Base-by-base conservation (phyloP, 2,797 vertebrate species). In the Euphonia xanthogaster region DNA sequence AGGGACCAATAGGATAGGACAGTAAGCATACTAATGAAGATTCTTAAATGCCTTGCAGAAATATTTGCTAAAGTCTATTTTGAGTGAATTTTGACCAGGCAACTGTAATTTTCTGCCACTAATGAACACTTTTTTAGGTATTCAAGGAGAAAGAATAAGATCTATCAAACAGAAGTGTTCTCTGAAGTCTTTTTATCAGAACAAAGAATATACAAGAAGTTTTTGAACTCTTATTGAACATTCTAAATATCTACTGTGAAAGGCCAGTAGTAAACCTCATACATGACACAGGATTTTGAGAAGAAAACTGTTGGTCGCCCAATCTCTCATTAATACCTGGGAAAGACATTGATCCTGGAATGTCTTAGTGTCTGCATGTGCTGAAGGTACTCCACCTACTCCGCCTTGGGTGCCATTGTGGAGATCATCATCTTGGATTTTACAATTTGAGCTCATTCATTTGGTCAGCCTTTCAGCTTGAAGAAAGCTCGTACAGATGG, bases 301-400 rank as follows among this genome's bases (percentile, higher is more conserved):
- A 53, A 53, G 47, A n/a, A 20, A 53, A 10, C 11, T 18, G 3
- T 60, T 55, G 37, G 28, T 68, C 14, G 15, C 31, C 7, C 51
- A 51, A 0, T 57, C 54, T 68, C 16, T 67, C 13, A 10, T 16
- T 44, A 74, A 12, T 42, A 24, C 6, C 7, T 22, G 12, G 42
- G 12, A 40, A 55, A 19, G 20, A 13, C n/a, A 30, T 3, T 35
- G 33, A 20, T 44, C 10, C 37, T 27, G 20, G 10, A 3, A 8
- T 15, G 6, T 25, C 37, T 13, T 3, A 1, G 9, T 45, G 30
- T 27, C 30, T 47, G 20, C 4, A 1, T 3, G 7, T 66, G 48
- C 30, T 62, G 18, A 40, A 19, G 48, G 10, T 3, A 3, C 13
- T 71, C 45, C 13, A 4, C 33, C 22, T 40, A 1, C 9, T 50